A percentile compares a stretch with the other conserved stretches of the same genome.
These are phyloP conservation scores for Enteromius argenteus DNA, from an alignment of 2,797 vertebrate species.

Conservation along the genomic window DNA sequence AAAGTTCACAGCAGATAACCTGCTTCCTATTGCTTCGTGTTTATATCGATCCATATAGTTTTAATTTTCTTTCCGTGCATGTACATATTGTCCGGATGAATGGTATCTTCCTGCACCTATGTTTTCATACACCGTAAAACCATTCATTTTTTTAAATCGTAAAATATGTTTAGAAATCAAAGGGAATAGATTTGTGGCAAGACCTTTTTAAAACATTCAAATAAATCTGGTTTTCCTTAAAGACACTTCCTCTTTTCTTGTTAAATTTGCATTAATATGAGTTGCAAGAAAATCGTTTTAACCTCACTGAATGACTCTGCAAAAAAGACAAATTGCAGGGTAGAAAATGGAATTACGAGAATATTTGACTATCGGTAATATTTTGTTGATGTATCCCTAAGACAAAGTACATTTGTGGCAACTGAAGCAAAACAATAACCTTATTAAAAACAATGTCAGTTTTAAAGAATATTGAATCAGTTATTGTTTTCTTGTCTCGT, in stretches of 20 bases:
- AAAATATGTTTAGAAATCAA: not conserved
- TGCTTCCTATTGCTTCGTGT: not conserved
- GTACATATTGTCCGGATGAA: not conserved
- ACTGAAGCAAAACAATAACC: not conserved
- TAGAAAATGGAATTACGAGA: not conserved
- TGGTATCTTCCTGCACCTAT: not conserved
- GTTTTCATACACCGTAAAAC: not conserved
- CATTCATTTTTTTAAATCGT: not conserved
- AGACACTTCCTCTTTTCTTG: not conserved
- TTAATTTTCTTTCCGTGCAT: not conserved
- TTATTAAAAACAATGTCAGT: not conserved
- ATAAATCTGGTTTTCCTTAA: not conserved
- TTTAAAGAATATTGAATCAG: not conserved
- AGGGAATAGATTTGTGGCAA: not conserved
- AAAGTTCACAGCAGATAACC: constrained; percentile 12
- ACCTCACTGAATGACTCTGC: not conserved
- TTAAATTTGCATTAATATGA: not conserved
- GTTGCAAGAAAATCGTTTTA: not conserved
- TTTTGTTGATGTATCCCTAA: not conserved
- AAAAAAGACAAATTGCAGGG: not conserved
- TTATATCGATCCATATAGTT: not conserved
- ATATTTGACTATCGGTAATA: not conserved
- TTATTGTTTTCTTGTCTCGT: not conserved
- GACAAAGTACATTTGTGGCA: not conserved
- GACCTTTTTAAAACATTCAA: no score